These are phyloP conservation scores for Tortricodes alternella DNA, from an alignment of 2,888 invertebrate species.

Conservation along the genomic window DNA sequence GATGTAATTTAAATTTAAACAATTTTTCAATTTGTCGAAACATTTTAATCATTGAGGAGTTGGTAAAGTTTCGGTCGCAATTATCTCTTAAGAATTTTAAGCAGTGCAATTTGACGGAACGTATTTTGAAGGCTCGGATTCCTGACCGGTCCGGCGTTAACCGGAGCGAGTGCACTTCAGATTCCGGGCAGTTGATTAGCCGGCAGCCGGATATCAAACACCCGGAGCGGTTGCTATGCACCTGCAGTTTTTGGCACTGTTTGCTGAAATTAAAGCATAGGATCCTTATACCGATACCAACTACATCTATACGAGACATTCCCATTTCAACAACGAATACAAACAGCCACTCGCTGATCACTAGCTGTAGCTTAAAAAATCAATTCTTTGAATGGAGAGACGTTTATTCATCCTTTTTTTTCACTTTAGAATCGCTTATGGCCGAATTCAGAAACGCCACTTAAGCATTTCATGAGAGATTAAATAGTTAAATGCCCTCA, in stretches of 20 bases:
- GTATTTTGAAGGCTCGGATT: conserved; percentile 28
- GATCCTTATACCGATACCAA: background rate
- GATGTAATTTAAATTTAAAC: conserved; percentile 21
- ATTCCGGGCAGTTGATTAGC: conserved; percentile 61
- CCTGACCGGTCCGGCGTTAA: conserved; percentile 32
- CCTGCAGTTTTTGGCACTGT: conserved; percentile 41
- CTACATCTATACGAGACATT: background rate
- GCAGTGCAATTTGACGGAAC: conserved; percentile 31
- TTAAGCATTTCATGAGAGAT: no score
- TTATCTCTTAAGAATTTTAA: conserved; percentile 34
- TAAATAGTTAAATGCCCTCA: no score
- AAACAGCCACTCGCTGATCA: no score
- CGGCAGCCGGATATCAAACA: conserved; percentile 35
- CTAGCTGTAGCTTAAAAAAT: no score
- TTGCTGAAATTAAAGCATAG: conserved; percentile 7
- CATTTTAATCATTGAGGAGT: conserved; percentile 2
- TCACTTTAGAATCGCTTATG: no score
- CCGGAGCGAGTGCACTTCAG: conserved; percentile 46
- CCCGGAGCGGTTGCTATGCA: conserved; percentile 42
- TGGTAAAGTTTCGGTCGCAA: conserved; percentile 5
- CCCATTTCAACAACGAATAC: no score
- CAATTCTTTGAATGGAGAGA: no score
- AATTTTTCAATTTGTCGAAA: conserved; percentile 20
- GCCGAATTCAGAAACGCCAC: no score
- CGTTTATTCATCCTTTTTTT: no score